phyloP scores from a whole-genome alignment of 2,888 invertebrate genomes.

The Syrphus vitripennis region DNA sequence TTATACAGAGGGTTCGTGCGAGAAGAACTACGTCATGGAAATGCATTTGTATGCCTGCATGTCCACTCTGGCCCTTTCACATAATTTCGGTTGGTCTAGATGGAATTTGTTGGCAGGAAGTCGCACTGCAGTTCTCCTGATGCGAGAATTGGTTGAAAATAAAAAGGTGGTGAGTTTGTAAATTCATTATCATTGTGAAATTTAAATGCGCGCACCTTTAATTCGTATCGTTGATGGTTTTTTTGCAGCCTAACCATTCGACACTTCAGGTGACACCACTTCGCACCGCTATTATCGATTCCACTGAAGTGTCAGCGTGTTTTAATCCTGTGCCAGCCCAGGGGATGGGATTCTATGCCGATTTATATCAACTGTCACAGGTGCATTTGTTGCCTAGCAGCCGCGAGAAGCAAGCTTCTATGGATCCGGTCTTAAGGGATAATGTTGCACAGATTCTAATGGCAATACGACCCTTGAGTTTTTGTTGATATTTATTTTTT shows the following conservation, averaged over 20 bases:
- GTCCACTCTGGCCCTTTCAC: conserved; percentile 87
- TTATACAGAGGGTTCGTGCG: conserved; percentile 86
- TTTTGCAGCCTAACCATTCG: conserved; percentile 78
- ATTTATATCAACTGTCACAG: conserved; percentile 87
- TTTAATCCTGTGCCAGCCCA: conserved; percentile 82
- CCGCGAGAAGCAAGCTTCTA: conserved; percentile 76
- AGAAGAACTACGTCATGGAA: conserved; percentile 88
- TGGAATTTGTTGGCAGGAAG: conserved; percentile 84
- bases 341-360: conserved; percentile 85
- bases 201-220: neutral
- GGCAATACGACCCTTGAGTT: conserved; percentile 80
- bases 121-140: conserved; percentile 78
- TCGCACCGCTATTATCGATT: conserved; percentile 86
- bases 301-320: conserved; percentile 89
- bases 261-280: conserved; percentile 85
- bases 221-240: neutral
- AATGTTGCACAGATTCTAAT: conserved; percentile 79
- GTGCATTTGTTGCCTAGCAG: conserved; percentile 81
- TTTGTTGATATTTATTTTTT: conserved; percentile 75
- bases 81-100: conserved; percentile 91
- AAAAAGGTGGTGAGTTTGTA: conserved; percentile 77
- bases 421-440: conserved; percentile 79
- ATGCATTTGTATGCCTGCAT: conserved; percentile 90
- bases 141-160: conserved; percentile 79
- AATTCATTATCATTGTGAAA: conserved; percentile 32